Conservation (phyloP, 1,140 invertebrate species). For the Conopomorpha cramerella region DNA sequence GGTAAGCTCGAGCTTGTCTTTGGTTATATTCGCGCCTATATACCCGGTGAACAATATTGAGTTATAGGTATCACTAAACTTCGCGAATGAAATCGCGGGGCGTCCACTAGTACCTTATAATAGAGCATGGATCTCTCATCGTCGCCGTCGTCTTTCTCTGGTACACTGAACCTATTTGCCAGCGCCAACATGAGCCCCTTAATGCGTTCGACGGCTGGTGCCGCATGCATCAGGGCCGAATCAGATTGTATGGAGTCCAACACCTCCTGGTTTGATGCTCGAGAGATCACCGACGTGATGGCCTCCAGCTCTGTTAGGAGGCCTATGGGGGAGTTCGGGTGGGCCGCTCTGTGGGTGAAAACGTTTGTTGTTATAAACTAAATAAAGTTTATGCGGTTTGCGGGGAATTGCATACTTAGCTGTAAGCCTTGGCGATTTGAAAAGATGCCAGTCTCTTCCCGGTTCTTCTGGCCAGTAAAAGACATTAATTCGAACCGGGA, state of each 20-base stretch:
- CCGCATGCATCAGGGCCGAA: constrained; percentile 53
- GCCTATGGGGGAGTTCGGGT: constrained; percentile 65
- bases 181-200: constrained; percentile 72
- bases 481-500: too few relatives aligned
- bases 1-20: background rate
- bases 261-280: constrained; percentile 67
- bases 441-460: too few relatives aligned
- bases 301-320: constrained; percentile 73
- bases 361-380: background rate
- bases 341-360: constrained; percentile 54
- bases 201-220: constrained; percentile 42
- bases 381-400: background rate
- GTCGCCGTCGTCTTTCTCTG: background rate
- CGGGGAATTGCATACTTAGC: background rate
- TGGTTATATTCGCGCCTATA: background rate
- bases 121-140: constrained; percentile 9
- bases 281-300: constrained; percentile 77
- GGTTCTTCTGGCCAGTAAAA: too few relatives aligned
- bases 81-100: too few relatives aligned
- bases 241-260: constrained; percentile 14
- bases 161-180: constrained; percentile 64
- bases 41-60: constrained; percentile 16
- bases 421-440: too few relatives aligned
- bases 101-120: too few relatives aligned
- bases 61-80: constrained; percentile 6